Evolutionary conservation across 2,888 invertebrate genomes (phyloP).

Genomic region (Metallyticus violacea): DNA sequence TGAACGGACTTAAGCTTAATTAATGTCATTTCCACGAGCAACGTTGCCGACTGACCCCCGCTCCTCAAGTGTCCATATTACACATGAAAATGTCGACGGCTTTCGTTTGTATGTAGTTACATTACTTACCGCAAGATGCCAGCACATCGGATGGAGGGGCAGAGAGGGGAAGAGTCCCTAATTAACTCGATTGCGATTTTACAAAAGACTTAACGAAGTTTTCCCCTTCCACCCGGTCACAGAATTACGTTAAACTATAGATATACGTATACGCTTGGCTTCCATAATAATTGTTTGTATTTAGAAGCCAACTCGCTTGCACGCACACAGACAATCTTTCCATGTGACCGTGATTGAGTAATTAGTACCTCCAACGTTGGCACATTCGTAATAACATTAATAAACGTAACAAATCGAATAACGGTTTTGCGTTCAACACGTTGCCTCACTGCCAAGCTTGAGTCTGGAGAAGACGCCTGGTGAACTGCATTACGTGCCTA

Average conservation of each 20-base stretch:
- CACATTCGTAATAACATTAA: conserved; percentile 48
- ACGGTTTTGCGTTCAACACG: conserved; percentile 38
- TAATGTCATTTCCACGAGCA: conserved; percentile 13
- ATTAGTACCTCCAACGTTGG: conserved; percentile 11
- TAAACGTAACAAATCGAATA: conserved; percentile 48
- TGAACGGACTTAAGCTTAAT: conserved; percentile 13
- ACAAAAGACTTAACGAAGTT: conserved; percentile 32
- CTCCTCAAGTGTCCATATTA: neutral
- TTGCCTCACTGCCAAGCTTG: neutral
- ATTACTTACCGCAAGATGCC: conserved; percentile 32
- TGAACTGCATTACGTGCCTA: too few species aligned
- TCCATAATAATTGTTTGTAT: conserved; percentile 7
- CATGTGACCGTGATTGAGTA: conserved; percentile 24
- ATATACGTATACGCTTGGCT: neutral
- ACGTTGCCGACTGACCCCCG: neutral
- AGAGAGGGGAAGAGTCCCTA: conserved; percentile 10
- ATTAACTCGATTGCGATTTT: conserved; percentile 34
- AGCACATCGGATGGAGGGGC: neutral
- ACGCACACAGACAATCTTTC: conserved; percentile 13
- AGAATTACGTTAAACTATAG: conserved; percentile 16
- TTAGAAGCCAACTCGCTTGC: neutral
- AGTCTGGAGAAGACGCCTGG: neutral
- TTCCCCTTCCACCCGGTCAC: conserved; percentile 14
- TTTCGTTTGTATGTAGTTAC: conserved; percentile 12
- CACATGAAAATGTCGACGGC: neutral